Percentiles rank a stretch among this genome's conserved stretches.
phyloP scores from a whole-genome alignment of 1,140 invertebrate genomes.

The Lordiphosa clarofinis region DNA sequence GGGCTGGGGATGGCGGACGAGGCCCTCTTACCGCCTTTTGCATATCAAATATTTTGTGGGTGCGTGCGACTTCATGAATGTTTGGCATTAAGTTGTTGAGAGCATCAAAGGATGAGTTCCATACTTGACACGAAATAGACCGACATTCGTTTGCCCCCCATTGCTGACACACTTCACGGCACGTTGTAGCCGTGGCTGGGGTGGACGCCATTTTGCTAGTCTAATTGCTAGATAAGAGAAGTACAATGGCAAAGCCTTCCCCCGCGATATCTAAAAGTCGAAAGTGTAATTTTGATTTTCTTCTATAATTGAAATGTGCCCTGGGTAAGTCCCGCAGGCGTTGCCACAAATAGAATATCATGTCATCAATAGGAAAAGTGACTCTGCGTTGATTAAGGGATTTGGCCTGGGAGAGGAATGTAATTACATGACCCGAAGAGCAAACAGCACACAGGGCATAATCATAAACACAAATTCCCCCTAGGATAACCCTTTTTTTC shows the following conservation, averaged over 20 bases:
- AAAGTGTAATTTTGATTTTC: conserved; percentile 65
- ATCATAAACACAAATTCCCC: conserved; percentile 31
- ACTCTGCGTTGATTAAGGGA: conserved; percentile 23
- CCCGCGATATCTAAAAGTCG: conserved; percentile 55
- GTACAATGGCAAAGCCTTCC: conserved; percentile 18
- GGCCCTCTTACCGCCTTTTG: conserved; percentile 60
- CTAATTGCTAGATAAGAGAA: conserved; percentile 51
- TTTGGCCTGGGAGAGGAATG: conserved; percentile 24
- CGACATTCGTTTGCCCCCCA: conserved; percentile 2
- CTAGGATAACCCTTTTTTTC: conserved; percentile 22
- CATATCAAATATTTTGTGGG: conserved; percentile 68
- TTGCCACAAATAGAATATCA: conserved; percentile 53
- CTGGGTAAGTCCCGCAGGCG: conserved; percentile 42
- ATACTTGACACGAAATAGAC: conserved; percentile 15
- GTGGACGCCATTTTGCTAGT: conserved; percentile 53
- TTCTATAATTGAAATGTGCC: conserved; percentile 61
- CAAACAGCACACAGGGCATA: conserved; percentile 15
- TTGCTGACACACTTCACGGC: conserved; percentile 41
- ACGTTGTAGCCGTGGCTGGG: conserved; percentile 39
- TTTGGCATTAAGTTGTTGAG: conserved; percentile 67
- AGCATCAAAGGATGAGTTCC: conserved; percentile 64
- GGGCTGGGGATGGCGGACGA: conserved; percentile 16
- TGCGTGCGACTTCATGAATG: conserved; percentile 76
- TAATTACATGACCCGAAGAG: conserved; percentile 19
- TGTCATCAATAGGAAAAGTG: conserved; percentile 56